Evolutionary conservation across 2,797 vertebrate species (phyloP), one percentile per base, ranked within the genome.

Genomic region (Enteromius viviparus): DNA sequence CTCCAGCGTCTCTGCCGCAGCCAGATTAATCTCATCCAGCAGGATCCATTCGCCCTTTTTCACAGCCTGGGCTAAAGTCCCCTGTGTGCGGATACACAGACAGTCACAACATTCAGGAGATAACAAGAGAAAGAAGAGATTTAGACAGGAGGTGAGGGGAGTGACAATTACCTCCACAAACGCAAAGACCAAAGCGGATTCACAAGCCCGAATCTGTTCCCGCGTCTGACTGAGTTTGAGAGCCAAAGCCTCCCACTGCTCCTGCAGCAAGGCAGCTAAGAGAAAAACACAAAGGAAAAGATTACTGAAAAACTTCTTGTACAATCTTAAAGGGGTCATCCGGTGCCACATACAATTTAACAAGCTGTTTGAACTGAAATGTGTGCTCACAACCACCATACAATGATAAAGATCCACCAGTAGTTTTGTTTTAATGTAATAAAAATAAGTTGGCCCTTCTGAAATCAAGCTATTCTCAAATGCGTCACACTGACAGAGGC

Each of bases 41-140:
- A 99, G 94, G 88, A 99, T 95, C 98, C 98, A 99, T 83, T 98
- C 96, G 72, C 98, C 98, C 86, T 96, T 97, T 92, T 97, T 99
- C 40, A 99, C 95, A 2, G 98, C 97, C 88, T 96, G 96, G 65
- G 96, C 97, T 84, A 99, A 91, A 0, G 97, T 96, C 58, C 98
- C 98, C 98, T 99, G 40, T n/a, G 72, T n/a, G 72, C 37, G 87
- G 42, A 55, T 77, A 72, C 77, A 83, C 66, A 85, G 66, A 51
- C 26, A 79, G 34, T 42, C 32, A 62, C 76, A 58, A 80, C 29
- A 82, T 62, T 51, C 40, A 66, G 5, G 51, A 82, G 26, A 62
- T 49, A 53, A 34, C 6, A 45, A 60, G 34, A 23, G 1, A 79
- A 53, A 60, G 51, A 80, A 21, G 23, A 45, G 45, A 6, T 45